Base-by-base conservation (phyloP, 2,888 invertebrate species). In the Mythimna loreyi region DNA sequence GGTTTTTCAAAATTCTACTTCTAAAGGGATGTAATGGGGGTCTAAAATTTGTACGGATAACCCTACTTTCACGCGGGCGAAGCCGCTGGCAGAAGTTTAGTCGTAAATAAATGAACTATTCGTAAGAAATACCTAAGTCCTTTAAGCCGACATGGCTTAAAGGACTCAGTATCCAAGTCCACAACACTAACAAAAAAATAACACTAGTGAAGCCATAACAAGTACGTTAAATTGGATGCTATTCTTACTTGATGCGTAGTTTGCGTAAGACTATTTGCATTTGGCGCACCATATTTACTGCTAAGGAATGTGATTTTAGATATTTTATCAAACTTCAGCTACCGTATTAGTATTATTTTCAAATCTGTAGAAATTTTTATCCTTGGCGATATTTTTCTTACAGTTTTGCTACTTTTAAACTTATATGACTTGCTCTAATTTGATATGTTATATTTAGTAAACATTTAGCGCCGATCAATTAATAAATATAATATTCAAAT, bases 401-500 rank as follows among this genome's bases (percentile, higher is more conserved):
- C 5, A 45, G 19, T 25, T 63, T n/a, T 28, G 36, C 45, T 43
- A 21, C 0, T 33, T 61, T 23, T 5, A 36, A 33, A 43, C 21
- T 13, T 13, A 19, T 8, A 43, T 62, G 2, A 16, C 43, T 40
- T 43, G 19, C 28, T 19, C 8, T 11, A 11, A 58, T 25, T 16
- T 16, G 13, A 28, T 45, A 28, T 13, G 11, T 21, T 36, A 19
- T 36, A 19, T 57, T 16, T 19, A 7, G 6, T 53, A 21, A 4
- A 45, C 6, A 62, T 59, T 67, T 59, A 65, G 79, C 74, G 55
- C 64, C 70, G 65, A 81, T 74, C 70, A 73, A 65, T 81, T 65
- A 65, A 43, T 40, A 23, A 3, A 3, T 28, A 45, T 33, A 23
- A 45, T 43, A 52, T 49, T 63, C 13, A 65, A 67, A 64, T 71